Percentiles rank a stretch among this genome's conserved stretches.
Evolutionary conservation across 2,113 vertebrate species (phyloP).

Genomic region (Oncorhynchus tshawytscha): DNA sequence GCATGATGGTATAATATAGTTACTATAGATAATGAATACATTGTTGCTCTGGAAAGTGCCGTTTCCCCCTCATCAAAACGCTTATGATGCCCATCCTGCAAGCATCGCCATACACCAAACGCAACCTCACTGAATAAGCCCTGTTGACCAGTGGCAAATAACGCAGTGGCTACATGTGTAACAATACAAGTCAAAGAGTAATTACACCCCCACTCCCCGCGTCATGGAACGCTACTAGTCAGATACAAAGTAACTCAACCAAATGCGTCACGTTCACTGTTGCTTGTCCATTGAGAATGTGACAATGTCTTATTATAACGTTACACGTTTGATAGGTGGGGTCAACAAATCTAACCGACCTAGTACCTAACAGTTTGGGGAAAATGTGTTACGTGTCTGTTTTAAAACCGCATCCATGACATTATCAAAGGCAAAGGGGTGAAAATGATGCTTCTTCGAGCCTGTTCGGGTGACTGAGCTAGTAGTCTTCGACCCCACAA

Average conservation of each 20-base stretch:
- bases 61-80: too few species aligned
- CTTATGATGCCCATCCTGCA: too few species aligned
- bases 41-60: too few species aligned
- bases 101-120: too few species aligned
- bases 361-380: too few species aligned
- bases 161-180: not conserved
- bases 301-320: not conserved
- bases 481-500: not conserved
- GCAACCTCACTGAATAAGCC: not conserved
- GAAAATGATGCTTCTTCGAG: not conserved
- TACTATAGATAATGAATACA: too few species aligned
- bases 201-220: not conserved
- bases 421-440: not conserved
- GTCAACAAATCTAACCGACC: not conserved
- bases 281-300: not conserved
- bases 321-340: not conserved
- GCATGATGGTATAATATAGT: too few species aligned
- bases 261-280: conserved; percentile 49
- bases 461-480: not conserved
- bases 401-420: not conserved
- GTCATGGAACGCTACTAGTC: conserved; percentile 11
- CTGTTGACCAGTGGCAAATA: not conserved
- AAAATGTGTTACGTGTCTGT: not conserved
- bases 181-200: not conserved
- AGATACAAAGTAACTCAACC: not conserved